phyloP scores from a whole-genome alignment of 2,797 vertebrate genomes.

The Poecilia velifera region DNA sequence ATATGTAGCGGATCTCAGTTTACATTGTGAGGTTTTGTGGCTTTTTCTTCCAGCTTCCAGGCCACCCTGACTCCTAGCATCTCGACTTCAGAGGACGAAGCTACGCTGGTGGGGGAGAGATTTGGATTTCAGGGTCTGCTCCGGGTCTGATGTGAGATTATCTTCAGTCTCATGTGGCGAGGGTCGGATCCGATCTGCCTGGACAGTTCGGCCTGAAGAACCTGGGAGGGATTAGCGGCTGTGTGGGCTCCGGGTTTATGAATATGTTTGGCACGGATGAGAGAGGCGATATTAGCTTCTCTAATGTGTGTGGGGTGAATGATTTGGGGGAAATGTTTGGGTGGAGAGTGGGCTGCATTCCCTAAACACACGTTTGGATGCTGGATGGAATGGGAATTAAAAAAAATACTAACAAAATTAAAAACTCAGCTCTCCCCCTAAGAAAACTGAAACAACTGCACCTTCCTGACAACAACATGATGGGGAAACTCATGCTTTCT shows the following conservation, averaged over 20 bases:
- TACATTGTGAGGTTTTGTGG: slow-evolving; percentile 28
- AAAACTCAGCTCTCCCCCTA: slow-evolving; percentile 25
- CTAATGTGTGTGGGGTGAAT: slow-evolving; percentile 40
- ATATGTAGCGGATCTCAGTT: slow-evolving; percentile 20
- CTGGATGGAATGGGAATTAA: slow-evolving; percentile 61
- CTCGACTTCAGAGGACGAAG: slow-evolving; percentile 13
- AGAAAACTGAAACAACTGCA: slow-evolving; percentile 24
- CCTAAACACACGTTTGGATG: slow-evolving; percentile 62
- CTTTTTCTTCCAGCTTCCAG: slow-evolving; percentile 1
- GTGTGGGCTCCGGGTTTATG: slow-evolving; percentile 49
- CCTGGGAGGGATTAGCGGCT: slow-evolving; percentile 70
- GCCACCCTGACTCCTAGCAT: slow-evolving; percentile 29
- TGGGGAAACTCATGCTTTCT: slow-evolving; percentile 74
- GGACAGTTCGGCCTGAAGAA: slow-evolving; percentile 59
- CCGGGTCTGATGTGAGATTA: slow-evolving; percentile 29
- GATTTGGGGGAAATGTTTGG: slow-evolving; percentile 24
- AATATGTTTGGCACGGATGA: slow-evolving; percentile 51
- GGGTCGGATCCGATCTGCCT: slow-evolving; percentile 15
- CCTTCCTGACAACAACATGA: slow-evolving; percentile 59
- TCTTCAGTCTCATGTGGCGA: slow-evolving; percentile 45
- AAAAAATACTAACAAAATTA: slow-evolving; percentile 29
- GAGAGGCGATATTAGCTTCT: slow-evolving; percentile 22
- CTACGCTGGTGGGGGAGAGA: slow-evolving; percentile 36
- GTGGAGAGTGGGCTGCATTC: slow-evolving; percentile 66
- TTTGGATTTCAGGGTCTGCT: slow-evolving; percentile 52